A percentile compares a stretch with the other conserved stretches of the same genome.
These are phyloP conservation scores for Piscicola geometra DNA, from an alignment of 2,888 invertebrate species.

Conservation along the genomic window DNA sequence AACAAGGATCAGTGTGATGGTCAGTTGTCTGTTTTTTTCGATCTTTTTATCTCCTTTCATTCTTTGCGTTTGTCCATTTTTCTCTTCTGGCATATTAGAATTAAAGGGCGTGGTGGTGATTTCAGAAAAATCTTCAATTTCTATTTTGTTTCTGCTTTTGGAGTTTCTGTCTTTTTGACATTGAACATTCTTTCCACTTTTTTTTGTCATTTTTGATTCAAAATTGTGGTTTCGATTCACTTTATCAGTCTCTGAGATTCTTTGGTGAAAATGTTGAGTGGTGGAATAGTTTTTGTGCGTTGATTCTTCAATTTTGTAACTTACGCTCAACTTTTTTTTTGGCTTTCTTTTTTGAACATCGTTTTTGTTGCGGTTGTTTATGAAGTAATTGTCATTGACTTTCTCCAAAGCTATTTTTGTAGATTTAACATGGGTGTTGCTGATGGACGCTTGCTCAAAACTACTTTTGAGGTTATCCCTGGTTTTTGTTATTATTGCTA, in stretches of 20 bases:
- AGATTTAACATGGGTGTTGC: not conserved
- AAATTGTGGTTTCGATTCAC: too few species aligned
- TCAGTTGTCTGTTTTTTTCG: constrained; percentile 42
- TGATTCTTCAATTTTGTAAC: not conserved
- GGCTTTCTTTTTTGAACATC: not conserved
- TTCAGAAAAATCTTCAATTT: too few species aligned
- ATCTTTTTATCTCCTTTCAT: constrained; percentile 37
- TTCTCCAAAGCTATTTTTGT: not conserved
- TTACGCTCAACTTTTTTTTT: not conserved
- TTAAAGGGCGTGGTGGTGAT: not conserved
- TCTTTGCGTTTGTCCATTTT: not conserved
- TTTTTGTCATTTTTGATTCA: too few species aligned
- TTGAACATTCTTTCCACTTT: too few species aligned
- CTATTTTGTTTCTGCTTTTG: too few species aligned
- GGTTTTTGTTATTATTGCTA: constrained; percentile 33
- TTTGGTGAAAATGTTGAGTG: too few species aligned
- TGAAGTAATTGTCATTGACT: not conserved
- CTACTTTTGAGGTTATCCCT: constrained; percentile 11
- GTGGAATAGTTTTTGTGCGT: not conserved
- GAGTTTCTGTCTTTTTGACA: too few species aligned
- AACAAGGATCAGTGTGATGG: constrained; percentile 45
- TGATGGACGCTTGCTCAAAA: too few species aligned
- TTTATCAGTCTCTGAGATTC: too few species aligned
- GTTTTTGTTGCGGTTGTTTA: not conserved
- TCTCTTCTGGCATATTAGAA: not conserved